A percentile compares a stretch with the other conserved stretches of the same genome.
Conservation (phyloP, 1,140 invertebrate genomes). For the Aphaenogaster ashmeadi region DNA sequence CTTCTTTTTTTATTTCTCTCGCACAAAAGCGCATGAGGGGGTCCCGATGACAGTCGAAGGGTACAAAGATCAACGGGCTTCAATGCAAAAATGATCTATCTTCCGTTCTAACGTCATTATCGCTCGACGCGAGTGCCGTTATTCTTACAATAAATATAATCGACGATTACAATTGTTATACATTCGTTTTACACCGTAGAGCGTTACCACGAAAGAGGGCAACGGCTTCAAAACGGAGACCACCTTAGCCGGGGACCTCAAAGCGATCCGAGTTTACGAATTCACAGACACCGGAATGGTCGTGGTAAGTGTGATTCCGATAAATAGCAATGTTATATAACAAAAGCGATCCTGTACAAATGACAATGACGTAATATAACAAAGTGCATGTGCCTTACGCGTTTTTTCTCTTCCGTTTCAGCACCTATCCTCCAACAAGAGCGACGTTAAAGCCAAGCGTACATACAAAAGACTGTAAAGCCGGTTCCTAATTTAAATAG, state of each 20-base stretch:
- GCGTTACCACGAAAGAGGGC: conserved; percentile 82
- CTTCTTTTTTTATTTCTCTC: too few species aligned
- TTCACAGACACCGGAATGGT: conserved; percentile 82
- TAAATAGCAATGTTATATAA: conserved; percentile 64
- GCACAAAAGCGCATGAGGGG: neutral
- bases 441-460: conserved; percentile 78
- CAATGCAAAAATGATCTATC: conserved; percentile 4
- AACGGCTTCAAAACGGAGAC: conserved; percentile 81
- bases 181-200: conserved; percentile 73
- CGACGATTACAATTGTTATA: neutral
- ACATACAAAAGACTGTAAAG: conserved; percentile 82
- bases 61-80: neutral
- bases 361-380: neutral
- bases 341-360: conserved; percentile 65
- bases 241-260: conserved; percentile 75
- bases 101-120: neutral
- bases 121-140: too few species aligned
- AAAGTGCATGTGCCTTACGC: neutral
- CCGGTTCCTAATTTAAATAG: conserved; percentile 65
- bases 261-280: conserved; percentile 81
- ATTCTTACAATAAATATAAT: neutral
- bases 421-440: conserved; percentile 77
- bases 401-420: conserved; percentile 68
- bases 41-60: neutral
- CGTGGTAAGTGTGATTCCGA: conserved; percentile 79